phyloP scores from a whole-genome alignment of 1,140 invertebrate genomes.

The Hycleus phaleratus region DNA sequence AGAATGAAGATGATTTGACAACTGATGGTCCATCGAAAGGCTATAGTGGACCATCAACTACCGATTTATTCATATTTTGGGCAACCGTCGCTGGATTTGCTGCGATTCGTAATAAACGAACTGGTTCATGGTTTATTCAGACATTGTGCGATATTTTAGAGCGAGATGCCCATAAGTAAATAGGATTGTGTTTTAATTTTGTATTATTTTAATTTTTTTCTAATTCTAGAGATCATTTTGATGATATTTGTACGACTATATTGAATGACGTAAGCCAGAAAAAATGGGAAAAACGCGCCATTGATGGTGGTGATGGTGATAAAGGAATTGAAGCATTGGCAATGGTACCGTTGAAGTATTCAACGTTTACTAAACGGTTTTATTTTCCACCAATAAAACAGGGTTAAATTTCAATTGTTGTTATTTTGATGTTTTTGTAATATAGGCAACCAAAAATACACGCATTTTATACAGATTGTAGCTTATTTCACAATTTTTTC shows the following conservation, averaged over 20 bases:
- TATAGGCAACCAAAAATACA: no score
- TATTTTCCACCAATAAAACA: neutral
- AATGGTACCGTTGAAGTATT: neutral
- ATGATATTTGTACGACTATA: slow-evolving; percentile 27
- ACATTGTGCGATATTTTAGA: slow-evolving; percentile 53
- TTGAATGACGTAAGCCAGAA: slow-evolving; percentile 20
- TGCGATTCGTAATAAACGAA: slow-evolving; percentile 61
- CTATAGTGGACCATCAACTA: slow-evolving; percentile 53
- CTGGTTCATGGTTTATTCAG: slow-evolving; percentile 73
- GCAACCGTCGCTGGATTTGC: slow-evolving; percentile 66
- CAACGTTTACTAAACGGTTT: neutral
- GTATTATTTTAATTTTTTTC: slow-evolving; percentile 19
- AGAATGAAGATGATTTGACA: slow-evolving; percentile 7
- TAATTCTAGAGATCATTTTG: slow-evolving; percentile 21
- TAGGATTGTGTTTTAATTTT: neutral
- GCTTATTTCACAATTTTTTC: no score
- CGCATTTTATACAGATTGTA: no score
- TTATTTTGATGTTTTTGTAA: no score
- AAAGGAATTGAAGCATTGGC: slow-evolving; percentile 1
- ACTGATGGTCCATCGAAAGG: slow-evolving; percentile 8
- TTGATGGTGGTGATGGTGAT: neutral
- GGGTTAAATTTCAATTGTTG: no score
- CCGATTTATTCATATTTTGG: slow-evolving; percentile 65
- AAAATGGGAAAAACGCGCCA: slow-evolving; percentile 12
- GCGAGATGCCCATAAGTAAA: slow-evolving; percentile 24